Percentiles rank a stretch among this genome's conserved stretches.
Evolutionary conservation across 2,797 vertebrate genomes (phyloP).

Genomic region (Sibirionetta formosa): DNA sequence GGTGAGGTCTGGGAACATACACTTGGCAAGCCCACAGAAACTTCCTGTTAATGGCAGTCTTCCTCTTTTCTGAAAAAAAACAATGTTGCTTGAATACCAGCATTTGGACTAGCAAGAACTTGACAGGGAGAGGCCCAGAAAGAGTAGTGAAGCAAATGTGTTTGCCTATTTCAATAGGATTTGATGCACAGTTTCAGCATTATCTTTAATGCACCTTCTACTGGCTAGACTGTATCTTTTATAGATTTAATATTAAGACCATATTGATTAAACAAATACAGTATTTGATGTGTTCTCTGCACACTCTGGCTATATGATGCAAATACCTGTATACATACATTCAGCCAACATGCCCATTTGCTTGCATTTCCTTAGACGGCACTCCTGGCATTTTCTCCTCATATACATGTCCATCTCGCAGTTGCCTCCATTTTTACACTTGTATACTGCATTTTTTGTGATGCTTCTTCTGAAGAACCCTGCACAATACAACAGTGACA

Average conservation of each 20-base stretch:
- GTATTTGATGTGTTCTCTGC: neutral
- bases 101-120: neutral
- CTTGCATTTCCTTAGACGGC: constrained; percentile 96
- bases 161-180: neutral
- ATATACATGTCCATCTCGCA: constrained; percentile 99
- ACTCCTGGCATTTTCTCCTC: constrained; percentile 98
- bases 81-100: neutral
- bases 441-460: constrained; percentile 97
- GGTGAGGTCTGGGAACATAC: constrained; percentile 13
- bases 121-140: neutral
- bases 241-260: neutral
- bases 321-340: constrained; percentile 92
- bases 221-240: neutral
- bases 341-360: constrained; percentile 99
- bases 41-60: neutral
- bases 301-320: constrained; percentile 15
- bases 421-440: constrained; percentile 96
- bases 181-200: neutral
- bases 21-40: neutral
- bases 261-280: neutral
- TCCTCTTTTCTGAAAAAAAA: neutral
- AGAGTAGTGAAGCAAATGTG: neutral
- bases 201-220: neutral
- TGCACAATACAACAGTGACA: constrained; percentile 65
- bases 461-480: constrained; percentile 99